These are phyloP conservation scores for Tichodroma muraria DNA, from an alignment of 2,113 vertebrate genomes.

Conservation along the genomic window DNA sequence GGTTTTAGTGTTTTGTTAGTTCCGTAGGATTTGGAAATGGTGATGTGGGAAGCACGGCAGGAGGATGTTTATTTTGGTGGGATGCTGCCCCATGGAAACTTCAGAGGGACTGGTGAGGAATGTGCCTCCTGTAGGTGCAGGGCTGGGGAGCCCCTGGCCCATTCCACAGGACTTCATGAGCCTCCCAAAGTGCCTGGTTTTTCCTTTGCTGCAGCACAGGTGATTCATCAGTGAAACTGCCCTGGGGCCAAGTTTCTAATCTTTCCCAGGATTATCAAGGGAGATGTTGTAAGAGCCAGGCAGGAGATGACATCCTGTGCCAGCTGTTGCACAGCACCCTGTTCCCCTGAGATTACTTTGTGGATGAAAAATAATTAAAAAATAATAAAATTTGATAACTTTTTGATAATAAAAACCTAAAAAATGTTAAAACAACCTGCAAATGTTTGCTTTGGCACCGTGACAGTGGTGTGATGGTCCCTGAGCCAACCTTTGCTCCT, in stretches of 20 bases:
- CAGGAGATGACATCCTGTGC: not conserved
- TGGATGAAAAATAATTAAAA: not conserved
- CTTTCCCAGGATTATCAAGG: not conserved
- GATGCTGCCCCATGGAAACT: fast-evolving
- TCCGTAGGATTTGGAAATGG: not conserved
- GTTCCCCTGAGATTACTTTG: not conserved
- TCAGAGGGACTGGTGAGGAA: not conserved
- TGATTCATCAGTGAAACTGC: constrained; percentile 31
- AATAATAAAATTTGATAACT: not conserved
- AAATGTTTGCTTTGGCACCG: not conserved
- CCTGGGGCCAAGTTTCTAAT: not conserved
- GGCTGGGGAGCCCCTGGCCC: not conserved
- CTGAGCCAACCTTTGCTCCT: not conserved
- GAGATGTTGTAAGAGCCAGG: not conserved
- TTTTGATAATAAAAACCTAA: not conserved
- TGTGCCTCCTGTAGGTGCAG: not conserved
- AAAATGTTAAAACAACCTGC: not conserved
- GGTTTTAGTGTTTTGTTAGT: not conserved
- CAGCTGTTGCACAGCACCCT: not conserved
- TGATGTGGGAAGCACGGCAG: not conserved
- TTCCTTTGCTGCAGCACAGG: not conserved
- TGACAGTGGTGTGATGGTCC: not conserved
- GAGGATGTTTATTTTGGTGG: not conserved
- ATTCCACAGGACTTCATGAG: not conserved
- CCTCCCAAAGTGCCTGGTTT: not conserved